Percentiles rank a stretch among this genome's conserved stretches.
These are phyloP conservation scores for Chloroclysta siterata DNA, from an alignment of 2,888 invertebrate genomes.

Conservation along the genomic window DNA sequence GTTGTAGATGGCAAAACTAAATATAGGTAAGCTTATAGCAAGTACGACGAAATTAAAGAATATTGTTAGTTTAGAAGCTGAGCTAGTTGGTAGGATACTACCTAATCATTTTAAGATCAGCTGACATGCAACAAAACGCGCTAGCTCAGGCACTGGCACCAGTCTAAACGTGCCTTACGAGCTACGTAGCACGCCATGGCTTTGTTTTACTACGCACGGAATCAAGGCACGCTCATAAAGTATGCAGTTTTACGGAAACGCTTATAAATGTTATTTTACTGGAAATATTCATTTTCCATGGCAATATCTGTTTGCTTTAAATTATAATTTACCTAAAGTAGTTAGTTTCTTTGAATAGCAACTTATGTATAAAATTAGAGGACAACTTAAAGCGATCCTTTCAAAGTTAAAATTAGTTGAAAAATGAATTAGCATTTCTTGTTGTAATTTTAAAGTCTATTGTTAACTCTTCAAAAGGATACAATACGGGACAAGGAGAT, in stretches of 20 bases:
- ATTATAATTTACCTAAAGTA: conserved; percentile 4
- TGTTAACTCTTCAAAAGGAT: conserved; percentile 2
- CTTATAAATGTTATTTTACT: conserved; percentile 27
- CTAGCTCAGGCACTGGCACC: conserved; percentile 6
- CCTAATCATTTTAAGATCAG: no score
- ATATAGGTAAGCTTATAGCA: no score
- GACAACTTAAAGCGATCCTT: neutral
- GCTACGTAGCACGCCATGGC: conserved; percentile 12
- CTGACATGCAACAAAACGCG: neutral
- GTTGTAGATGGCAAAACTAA: no score
- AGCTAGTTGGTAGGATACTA: no score
- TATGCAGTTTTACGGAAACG: conserved; percentile 37
- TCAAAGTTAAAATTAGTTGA: neutral
- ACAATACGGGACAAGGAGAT: no score
- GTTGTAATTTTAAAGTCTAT: neutral
- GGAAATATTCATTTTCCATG: conserved; percentile 13
- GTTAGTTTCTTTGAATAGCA: neutral
- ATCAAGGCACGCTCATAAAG: conserved; percentile 34
- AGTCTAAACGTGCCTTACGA: conserved; percentile 5
- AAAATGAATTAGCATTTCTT: neutral
- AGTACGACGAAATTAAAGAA: no score
- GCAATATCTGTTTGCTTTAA: conserved; percentile 3
- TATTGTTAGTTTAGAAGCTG: no score
- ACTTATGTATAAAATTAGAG: neutral
- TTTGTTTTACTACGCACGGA: conserved; percentile 33